Percentiles rank a stretch among this genome's conserved stretches.
phyloP scores from a whole-genome alignment of 2,113 vertebrate species.

The Megaceryle maxima region DNA sequence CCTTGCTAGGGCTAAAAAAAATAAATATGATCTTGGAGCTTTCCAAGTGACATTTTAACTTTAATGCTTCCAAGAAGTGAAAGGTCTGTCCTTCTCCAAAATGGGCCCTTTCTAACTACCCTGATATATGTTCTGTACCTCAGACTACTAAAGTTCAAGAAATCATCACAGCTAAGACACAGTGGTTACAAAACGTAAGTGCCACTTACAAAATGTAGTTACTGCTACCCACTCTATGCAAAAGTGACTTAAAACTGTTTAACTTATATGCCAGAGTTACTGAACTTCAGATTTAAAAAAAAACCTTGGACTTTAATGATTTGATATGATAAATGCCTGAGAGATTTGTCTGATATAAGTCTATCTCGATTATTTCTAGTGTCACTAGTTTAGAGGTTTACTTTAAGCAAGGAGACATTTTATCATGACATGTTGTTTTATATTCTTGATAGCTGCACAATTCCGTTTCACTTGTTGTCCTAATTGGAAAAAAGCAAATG shows the following conservation, averaged over 20 bases:
- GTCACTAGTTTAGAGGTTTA: neutral
- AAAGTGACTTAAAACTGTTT: neutral
- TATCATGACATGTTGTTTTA: neutral
- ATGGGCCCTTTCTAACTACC: neutral
- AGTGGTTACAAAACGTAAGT: neutral
- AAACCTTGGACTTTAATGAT: neutral
- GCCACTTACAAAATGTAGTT: neutral
- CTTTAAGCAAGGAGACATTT: neutral
- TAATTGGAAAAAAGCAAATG: neutral
- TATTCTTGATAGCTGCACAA: neutral
- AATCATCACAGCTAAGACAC: neutral
- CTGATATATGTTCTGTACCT: neutral
- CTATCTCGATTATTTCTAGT: neutral
- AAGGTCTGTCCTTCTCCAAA: neutral
- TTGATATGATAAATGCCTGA: neutral
- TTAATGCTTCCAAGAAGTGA: neutral
- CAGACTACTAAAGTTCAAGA: neutral
- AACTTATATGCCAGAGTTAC: neutral
- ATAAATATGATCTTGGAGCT: neutral
- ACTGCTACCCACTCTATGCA: neutral
- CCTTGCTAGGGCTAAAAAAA: neutral
- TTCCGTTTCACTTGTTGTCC: neutral
- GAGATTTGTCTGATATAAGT: neutral
- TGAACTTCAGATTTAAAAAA: neutral
- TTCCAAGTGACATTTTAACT: neutral